These are phyloP conservation scores for Trichomalopsis sarcophagae DNA, from an alignment of 1,140 invertebrate genomes.

Conservation along the genomic window DNA sequence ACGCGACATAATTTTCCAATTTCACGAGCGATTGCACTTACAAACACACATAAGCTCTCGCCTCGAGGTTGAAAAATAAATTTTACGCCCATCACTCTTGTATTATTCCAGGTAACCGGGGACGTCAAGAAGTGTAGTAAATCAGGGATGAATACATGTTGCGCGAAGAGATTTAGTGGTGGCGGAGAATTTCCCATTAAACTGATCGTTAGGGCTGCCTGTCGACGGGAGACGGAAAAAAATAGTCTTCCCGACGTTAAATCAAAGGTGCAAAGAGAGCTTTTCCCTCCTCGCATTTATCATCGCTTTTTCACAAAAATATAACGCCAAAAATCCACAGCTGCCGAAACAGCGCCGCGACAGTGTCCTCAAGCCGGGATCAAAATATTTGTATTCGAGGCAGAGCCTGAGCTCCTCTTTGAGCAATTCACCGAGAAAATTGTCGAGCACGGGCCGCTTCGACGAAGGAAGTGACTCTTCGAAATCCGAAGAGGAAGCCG, in stretches of 20 bases:
- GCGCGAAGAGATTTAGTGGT: conserved; percentile 54
- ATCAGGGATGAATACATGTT: conserved; percentile 46
- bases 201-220: conserved; percentile 46
- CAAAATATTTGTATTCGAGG: neutral
- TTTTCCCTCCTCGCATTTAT: neutral
- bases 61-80: conserved; percentile 62
- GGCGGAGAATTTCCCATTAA: conserved; percentile 53
- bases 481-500: conserved; percentile 75
- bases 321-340: too few relatives aligned
- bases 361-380: neutral
- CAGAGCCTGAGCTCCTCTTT: neutral
- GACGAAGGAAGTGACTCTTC: conserved; percentile 51
- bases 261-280: conserved; percentile 1
- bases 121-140: conserved; percentile 52
- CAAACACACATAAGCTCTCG: conserved; percentile 70
- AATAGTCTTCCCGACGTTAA: neutral
- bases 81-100: conserved; percentile 37
- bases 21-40: conserved; percentile 63
- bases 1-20: conserved; percentile 52
- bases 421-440: neutral
- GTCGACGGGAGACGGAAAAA: conserved; percentile 46
- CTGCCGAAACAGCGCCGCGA: neutral
- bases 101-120: conserved; percentile 46
- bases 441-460: too few relatives aligned
- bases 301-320: too few relatives aligned